A percentile compares a stretch with the other conserved stretches of the same genome.
Conservation (phyloP, 2,888 invertebrate species). For the Boloria selene region DNA sequence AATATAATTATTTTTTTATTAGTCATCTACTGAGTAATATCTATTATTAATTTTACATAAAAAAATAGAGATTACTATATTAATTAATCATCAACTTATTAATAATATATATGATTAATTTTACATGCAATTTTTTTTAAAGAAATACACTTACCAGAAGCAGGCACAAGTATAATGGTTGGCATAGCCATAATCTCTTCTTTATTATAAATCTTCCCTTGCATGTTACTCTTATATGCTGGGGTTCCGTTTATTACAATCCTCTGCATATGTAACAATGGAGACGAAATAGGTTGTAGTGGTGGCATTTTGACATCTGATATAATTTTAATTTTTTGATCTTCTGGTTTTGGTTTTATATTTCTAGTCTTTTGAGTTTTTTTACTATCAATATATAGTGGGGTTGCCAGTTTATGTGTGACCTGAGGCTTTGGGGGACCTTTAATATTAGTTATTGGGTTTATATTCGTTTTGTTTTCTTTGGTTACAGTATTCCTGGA, state of each 20-base stretch:
- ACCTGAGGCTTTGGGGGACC: conserved; percentile 42
- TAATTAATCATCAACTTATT: no score
- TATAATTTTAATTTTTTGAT: conserved; percentile 67
- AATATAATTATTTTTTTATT: no score
- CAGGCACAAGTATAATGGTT: conserved; percentile 70
- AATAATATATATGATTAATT: no score
- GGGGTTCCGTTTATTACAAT: conserved; percentile 71
- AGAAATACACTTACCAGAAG: conserved; percentile 56
- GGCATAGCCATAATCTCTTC: conserved; percentile 82
- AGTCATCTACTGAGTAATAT: no score
- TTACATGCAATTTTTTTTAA: neutral
- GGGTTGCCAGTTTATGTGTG: conserved; percentile 43
- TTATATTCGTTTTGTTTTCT: conserved; percentile 43
- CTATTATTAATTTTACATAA: no score
- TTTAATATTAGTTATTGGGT: conserved; percentile 34
- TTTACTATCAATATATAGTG: neutral
- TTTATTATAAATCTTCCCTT: conserved; percentile 51
- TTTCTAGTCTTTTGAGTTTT: neutral
- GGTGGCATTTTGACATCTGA: conserved; percentile 63
- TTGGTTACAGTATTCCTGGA: conserved; percentile 50
- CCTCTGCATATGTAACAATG: conserved; percentile 62
- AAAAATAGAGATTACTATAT: no score
- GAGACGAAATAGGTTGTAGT: conserved; percentile 57
- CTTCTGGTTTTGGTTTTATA: conserved; percentile 31
- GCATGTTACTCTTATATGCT: conserved; percentile 56